Conservation (phyloP, 1,140 invertebrate genomes). For the Cheumatopsyche charites region DNA sequence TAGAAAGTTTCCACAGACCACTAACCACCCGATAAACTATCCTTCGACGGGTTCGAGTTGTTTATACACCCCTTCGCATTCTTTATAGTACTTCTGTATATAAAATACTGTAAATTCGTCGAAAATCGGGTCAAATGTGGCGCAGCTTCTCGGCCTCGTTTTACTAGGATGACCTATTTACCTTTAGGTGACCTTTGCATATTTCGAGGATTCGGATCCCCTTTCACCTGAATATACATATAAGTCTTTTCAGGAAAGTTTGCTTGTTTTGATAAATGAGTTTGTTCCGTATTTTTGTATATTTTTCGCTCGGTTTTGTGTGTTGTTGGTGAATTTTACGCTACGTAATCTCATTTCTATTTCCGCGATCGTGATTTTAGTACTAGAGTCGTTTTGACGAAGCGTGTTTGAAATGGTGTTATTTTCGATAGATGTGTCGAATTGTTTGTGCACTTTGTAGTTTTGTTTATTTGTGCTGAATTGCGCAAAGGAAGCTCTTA, state of each 20-base stretch:
- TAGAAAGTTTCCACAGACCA: no score
- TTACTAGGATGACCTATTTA: constrained; percentile 8
- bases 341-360: constrained; percentile 2
- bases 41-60: no score
- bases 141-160: constrained; percentile 4
- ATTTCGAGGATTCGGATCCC: background rate
- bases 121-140: constrained; percentile 8
- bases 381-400: background rate
- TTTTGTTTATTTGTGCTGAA: no score
- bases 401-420: no score
- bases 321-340: constrained; percentile 1
- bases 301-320: background rate
- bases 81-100: no score
- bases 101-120: no score
- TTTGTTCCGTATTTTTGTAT: background rate
- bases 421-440: no score
- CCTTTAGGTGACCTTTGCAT: background rate
- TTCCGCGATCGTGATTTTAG: constrained; percentile 14
- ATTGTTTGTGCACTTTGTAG: no score
- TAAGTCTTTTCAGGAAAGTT: background rate
- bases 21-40: no score
- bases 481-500: no score
- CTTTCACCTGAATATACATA: background rate
- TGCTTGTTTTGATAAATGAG: background rate
- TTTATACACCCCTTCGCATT: no score